A percentile compares a stretch with the other conserved stretches of the same genome.
These are phyloP conservation scores for Caenorhabditis panamensis DNA, from an alignment of 2,888 invertebrate genomes.

Conservation along the genomic window DNA sequence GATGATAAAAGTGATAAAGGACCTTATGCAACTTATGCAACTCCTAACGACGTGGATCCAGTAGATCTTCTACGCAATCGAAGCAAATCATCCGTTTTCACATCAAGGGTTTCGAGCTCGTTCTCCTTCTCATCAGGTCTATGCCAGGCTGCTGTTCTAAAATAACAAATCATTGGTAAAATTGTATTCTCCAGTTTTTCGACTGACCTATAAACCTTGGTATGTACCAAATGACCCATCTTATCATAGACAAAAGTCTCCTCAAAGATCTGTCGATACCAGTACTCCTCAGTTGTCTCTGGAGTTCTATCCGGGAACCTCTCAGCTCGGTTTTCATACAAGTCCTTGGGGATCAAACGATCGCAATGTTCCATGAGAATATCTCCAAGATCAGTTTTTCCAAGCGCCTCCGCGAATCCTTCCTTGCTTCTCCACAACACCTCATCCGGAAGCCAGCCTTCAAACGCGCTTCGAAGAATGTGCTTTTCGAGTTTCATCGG, in stretches of 20 bases:
- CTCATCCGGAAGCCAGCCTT: slow-evolving; percentile 78
- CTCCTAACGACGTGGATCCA: slow-evolving; percentile 74
- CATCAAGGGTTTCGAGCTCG: slow-evolving; percentile 49
- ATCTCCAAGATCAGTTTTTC: slow-evolving; percentile 79
- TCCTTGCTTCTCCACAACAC: slow-evolving; percentile 81
- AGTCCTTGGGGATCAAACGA: slow-evolving; percentile 68
- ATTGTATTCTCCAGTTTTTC: neutral
- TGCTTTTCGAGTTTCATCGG: slow-evolving; percentile 78
- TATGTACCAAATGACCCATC: slow-evolving; percentile 77
- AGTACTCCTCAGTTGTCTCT: slow-evolving; percentile 73
- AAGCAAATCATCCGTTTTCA: slow-evolving; percentile 64
- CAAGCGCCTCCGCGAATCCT: slow-evolving; percentile 80
- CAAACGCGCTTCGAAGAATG: slow-evolving; percentile 77
- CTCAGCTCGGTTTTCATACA: slow-evolving; percentile 67
- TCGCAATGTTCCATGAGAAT: slow-evolving; percentile 72
- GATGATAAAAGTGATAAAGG: neutral
- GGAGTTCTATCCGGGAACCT: slow-evolving; percentile 78
- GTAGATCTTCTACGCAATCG: slow-evolving; percentile 78
- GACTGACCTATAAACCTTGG: slow-evolving; percentile 79
- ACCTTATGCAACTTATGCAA: slow-evolving; percentile 67
- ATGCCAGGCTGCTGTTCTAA: slow-evolving; percentile 66
- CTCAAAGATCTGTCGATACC: slow-evolving; percentile 79
- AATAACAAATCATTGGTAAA: neutral
- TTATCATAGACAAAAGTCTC: slow-evolving; percentile 74
- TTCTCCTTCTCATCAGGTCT: slow-evolving; percentile 78